Evolutionary conservation across 1,140 invertebrate genomes (phyloP), one percentile per base, ranked within the genome.

Genomic region (Drosophila bipectinata): DNA sequence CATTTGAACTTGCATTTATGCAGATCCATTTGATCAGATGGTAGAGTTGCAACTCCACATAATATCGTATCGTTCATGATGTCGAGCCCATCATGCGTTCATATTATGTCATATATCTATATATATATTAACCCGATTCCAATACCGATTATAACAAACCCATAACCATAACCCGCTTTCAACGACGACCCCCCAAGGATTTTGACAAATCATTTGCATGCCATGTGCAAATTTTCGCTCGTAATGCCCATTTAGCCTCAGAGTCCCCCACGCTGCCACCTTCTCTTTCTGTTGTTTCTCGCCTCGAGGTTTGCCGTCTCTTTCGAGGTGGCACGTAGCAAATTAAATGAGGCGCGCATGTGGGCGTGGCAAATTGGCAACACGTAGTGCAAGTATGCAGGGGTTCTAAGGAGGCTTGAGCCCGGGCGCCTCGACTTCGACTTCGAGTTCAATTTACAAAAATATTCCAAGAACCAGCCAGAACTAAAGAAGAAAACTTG

Each of bases 21-120:
- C 82, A 89, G 76, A 89, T 79, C 80, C 83, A 87, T 87, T 77
- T 80, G 73, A 91, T 79, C 85, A 88, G 90, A 91, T 91, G 90
- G 90, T 91, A 88, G 90, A 91, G 85, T 91, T 91, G 90, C 90
- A 91, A 91, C 90, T 91, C 90, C 90, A 91, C 90, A 91, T 91
- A 91, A 91, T 91, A 91, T 87, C 83, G 83, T 88, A 88, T 79
- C 83, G 83, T 72, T 77, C 75, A 77, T 77, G 75, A 77, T 77
- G 75, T 77, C 74, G 73, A 63, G 64, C 58, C 78, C 84, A 89
- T 89, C 79, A 89, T 83, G 83, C 83, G 83, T 88, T 88, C 83
- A 88, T 88, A 88, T 88, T 88, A 88, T 88, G 83, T 74, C 83
- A 77, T 64, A 47, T 73, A 64, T 76, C 57, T 75, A 69, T 51